Percentiles rank a stretch among this genome's conserved stretches.
Evolutionary conservation across 2,797 vertebrate genomes (phyloP).

Genomic region (Sciurus carolinensis): DNA sequence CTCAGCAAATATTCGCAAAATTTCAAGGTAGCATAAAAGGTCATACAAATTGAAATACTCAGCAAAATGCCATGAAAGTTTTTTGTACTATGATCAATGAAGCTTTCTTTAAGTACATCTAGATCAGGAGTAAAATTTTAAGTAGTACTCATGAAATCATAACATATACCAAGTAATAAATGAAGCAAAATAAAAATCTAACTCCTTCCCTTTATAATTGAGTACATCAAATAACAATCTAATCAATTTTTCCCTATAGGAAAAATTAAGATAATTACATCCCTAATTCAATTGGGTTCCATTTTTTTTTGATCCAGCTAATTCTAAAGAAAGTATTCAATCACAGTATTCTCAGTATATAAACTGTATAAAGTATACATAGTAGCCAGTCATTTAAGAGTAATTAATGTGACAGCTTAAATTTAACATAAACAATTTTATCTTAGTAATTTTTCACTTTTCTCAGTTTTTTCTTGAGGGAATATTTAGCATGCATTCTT

Average conservation of each 20-base stretch:
- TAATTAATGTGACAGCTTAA: constrained; percentile 48
- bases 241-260: neutral
- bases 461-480: constrained; percentile 55
- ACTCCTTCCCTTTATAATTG: constrained; percentile 16
- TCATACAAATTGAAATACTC: constrained; percentile 41
- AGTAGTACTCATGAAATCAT: constrained; percentile 14
- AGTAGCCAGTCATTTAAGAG: neutral
- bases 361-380: constrained; percentile 51
- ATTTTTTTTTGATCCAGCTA: neutral
- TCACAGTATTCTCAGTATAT: neutral
- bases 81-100: constrained; percentile 13
- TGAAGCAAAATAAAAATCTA: constrained; percentile 62
- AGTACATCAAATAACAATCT: constrained; percentile 45
- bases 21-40: constrained; percentile 42
- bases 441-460: constrained; percentile 60
- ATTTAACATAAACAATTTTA: constrained; percentile 26
- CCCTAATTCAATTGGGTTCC: constrained; percentile 48
- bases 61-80: constrained; percentile 46
- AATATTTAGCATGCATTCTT: constrained; percentile 55
- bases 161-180: constrained; percentile 30
- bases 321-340: constrained; percentile 60
- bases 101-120: constrained; percentile 11
- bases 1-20: constrained; percentile 23
- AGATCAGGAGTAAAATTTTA: constrained; percentile 58
- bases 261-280: constrained; percentile 61